Evolutionary conservation across 2,797 vertebrate species (phyloP).

Genomic region (Spinus olivaceus): DNA sequence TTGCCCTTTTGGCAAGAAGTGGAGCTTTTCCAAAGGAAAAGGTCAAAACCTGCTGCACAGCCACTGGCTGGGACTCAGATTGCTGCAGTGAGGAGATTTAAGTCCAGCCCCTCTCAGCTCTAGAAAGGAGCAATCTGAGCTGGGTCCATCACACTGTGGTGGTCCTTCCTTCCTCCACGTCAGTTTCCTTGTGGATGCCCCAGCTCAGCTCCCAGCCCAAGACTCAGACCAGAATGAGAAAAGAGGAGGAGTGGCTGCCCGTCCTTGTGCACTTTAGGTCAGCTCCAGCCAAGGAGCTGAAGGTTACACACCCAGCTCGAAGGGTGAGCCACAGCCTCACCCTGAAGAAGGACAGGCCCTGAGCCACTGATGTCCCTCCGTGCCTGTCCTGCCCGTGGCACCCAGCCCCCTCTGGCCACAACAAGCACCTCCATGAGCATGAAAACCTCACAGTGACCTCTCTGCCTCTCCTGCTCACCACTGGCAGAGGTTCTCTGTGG

Average conservation of each 20-base stretch:
- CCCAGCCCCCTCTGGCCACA: neutral
- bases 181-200: fast-evolving
- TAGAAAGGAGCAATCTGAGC: too few relatives aligned
- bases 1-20: constrained; percentile 41
- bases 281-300: neutral
- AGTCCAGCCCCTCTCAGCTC: neutral
- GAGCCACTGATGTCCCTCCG: neutral
- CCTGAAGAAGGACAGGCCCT: neutral
- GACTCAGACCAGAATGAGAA: neutral
- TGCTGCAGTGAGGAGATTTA: neutral
- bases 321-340: neutral
- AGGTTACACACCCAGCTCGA: neutral
- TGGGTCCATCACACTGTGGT: fast-evolving
- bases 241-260: neutral
- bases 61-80: neutral
- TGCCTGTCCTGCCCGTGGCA: fast-evolving
- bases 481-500: neutral
- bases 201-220: neutral
- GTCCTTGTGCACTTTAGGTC: fast-evolving
- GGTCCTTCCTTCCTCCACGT: neutral
- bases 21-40: constrained; percentile 24
- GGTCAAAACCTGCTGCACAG: neutral
- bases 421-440: fast-evolving
- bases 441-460: neutral
- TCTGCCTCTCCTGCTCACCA: neutral